Evolutionary conservation across 2,113 vertebrate genomes (phyloP).

Genomic region (Neogobius melanostomus): DNA sequence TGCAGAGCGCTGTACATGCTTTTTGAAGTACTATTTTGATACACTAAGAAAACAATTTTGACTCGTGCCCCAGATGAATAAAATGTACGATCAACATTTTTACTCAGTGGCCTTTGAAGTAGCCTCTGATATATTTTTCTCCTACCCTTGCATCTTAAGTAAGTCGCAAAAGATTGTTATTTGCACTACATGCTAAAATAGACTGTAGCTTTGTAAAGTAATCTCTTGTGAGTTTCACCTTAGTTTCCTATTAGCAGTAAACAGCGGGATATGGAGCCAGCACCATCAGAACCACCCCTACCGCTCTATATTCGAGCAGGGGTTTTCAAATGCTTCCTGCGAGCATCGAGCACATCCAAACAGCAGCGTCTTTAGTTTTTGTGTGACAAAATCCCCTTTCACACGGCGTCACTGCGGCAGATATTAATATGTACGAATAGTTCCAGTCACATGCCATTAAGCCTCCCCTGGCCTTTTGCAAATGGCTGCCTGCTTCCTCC

Average conservation of each 20-base stretch:
- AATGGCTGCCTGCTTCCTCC: constrained; percentile 48
- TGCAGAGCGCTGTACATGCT: background rate
- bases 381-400: constrained; percentile 4
- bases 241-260: background rate
- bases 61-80: background rate
- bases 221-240: background rate
- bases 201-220: background rate
- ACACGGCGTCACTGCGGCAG: constrained; percentile 28
- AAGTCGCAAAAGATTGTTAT: background rate
- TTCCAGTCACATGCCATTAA: constrained; percentile 58
- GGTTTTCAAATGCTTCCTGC: background rate
- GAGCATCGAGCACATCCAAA: background rate
- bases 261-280: background rate
- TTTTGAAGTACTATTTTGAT: background rate
- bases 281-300: background rate
- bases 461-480: constrained; percentile 46
- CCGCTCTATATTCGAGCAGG: background rate
- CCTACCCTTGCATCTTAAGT: too few relatives aligned
- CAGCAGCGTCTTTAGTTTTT: constrained; percentile 4
- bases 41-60: background rate
- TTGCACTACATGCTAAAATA: background rate
- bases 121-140: background rate
- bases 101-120: background rate
- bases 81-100: background rate
- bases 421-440: constrained; percentile 60